A percentile compares a stretch with the other conserved stretches of the same genome.
Evolutionary conservation across 2,113 vertebrate species (phyloP).

Genomic region (Pelodiscus sinensis): DNA sequence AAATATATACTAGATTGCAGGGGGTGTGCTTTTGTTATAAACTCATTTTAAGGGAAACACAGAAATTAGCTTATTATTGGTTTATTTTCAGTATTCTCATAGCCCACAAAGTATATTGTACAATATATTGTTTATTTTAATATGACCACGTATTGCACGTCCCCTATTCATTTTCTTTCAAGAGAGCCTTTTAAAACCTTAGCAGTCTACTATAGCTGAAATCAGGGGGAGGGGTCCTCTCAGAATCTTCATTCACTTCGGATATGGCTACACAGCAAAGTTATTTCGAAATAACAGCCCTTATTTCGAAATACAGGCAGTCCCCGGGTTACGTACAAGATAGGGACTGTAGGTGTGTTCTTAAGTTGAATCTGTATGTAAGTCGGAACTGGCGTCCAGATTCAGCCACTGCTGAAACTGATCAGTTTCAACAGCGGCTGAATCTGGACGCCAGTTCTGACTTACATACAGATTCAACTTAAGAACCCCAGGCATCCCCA

Average conservation of each 20-base stretch:
- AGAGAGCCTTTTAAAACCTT: conserved; percentile 13
- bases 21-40: background rate
- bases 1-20: background rate
- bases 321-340: too few species aligned
- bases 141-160: background rate
- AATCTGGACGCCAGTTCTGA: too few species aligned
- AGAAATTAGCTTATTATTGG: background rate
- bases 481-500: too few species aligned
- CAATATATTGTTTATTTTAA: background rate
- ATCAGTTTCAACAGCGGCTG: too few species aligned
- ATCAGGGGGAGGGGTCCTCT: conserved; percentile 27
- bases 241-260: background rate
- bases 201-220: conserved; percentile 35
- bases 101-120: conserved; percentile 6
- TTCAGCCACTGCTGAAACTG: too few species aligned
- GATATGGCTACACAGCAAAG: too few species aligned
- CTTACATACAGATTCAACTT: too few species aligned
- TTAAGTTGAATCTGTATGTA: too few species aligned
- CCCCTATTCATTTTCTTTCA: conserved; percentile 16
- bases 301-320: too few species aligned
- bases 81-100: conserved; percentile 6
- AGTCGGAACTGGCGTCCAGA: too few species aligned
- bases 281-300: too few species aligned
- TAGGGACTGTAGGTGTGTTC: too few species aligned
- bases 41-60: background rate